These are phyloP conservation scores for Planococcus citri DNA, from an alignment of 1,140 invertebrate species.

Conservation along the genomic window DNA sequence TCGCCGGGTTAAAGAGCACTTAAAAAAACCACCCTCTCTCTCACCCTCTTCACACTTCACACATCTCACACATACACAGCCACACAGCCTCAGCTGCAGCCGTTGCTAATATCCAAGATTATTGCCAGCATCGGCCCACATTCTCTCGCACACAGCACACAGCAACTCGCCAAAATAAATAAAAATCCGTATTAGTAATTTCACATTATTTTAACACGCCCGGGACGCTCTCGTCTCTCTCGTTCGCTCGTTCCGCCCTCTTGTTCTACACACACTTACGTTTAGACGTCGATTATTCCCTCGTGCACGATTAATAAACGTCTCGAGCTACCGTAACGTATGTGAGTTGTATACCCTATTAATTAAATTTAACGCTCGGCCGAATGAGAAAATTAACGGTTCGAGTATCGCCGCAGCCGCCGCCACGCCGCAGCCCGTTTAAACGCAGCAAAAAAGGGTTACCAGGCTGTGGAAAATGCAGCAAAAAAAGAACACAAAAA, in stretches of 20 bases:
- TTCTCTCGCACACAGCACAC: no score
- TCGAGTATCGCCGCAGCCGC: background rate
- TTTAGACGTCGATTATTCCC: background rate
- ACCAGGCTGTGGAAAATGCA: background rate
- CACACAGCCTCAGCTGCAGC: no score
- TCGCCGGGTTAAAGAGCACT: no score
- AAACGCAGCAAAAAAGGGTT: background rate
- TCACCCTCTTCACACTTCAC: no score
- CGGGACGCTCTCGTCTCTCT: background rate
- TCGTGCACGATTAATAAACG: background rate
- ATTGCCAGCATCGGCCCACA: no score
- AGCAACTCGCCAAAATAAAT: background rate
- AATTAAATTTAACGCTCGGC: conserved; percentile 3
- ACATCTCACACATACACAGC: no score
- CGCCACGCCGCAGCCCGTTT: background rate
- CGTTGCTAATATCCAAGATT: no score
- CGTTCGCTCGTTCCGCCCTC: no score
- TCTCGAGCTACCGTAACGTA: no score
- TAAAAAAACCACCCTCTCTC: no score
- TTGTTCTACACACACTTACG: conserved; percentile 18
- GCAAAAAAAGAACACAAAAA: conserved; percentile 1
- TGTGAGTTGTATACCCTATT: background rate
- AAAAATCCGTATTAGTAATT: background rate
- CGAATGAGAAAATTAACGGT: background rate
- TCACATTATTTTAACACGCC: no score